Conservation (phyloP, 2,113 vertebrate species). For the Ovibos moschatus region DNA sequence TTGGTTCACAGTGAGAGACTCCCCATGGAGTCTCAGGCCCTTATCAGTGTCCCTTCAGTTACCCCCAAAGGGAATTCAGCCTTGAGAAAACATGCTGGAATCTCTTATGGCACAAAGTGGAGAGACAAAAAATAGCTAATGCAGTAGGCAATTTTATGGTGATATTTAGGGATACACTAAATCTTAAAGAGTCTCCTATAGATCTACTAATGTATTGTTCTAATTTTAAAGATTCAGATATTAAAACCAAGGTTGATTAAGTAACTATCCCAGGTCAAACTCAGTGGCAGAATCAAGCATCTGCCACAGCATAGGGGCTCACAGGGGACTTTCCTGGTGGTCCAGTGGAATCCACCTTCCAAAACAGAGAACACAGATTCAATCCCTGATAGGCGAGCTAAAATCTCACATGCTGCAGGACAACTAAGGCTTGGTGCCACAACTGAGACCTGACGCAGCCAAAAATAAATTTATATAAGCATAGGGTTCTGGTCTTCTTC, state of each 20-base stretch:
- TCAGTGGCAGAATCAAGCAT: not conserved
- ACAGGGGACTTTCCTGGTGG: not conserved
- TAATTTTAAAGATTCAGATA: not conserved
- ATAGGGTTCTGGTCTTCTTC: not conserved
- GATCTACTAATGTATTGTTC: not conserved
- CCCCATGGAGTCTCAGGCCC: not conserved
- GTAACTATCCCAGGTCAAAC: not conserved
- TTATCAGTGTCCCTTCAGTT: not conserved
- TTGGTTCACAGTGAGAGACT: not conserved
- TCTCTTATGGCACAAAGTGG: not conserved
- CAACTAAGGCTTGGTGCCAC: not conserved
- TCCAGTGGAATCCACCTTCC: not conserved
- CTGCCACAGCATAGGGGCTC: not conserved
- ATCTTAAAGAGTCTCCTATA: not conserved
- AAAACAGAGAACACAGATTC: not conserved
- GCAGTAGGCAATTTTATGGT: no score
- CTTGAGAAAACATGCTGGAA: not conserved
- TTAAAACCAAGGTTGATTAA: not conserved
- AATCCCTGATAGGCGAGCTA: not conserved
- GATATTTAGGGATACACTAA: not conserved
- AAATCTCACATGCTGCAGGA: not conserved
- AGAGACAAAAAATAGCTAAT: accelerated
- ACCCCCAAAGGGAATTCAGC: not conserved
- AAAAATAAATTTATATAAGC: not conserved
- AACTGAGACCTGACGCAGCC: not conserved